Percentiles rank a stretch among this genome's conserved stretches.
Conservation (phyloP, 1,140 invertebrate species). For the Drosophila lacertosa region DNA sequence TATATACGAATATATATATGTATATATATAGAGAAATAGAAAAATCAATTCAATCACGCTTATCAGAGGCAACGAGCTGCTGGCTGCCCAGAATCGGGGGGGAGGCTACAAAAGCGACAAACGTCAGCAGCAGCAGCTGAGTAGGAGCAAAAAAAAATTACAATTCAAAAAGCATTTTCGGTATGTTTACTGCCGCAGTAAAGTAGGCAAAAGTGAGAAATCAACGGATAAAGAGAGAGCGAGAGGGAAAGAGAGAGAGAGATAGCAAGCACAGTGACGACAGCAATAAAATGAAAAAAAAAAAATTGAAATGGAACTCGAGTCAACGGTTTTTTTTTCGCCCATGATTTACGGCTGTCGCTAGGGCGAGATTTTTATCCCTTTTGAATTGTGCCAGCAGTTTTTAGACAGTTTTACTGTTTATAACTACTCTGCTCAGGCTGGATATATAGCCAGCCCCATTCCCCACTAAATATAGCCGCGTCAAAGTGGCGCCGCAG, state of each 20-base stretch:
- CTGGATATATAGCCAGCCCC: constrained; percentile 7
- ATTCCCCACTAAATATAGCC: no score
- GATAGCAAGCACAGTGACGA: constrained; percentile 15
- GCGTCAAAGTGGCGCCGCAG: constrained; percentile 65
- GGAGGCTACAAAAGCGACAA: constrained; percentile 53
- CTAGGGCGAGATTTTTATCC: constrained; percentile 63
- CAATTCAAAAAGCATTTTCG: constrained; percentile 80
- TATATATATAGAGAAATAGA: constrained; percentile 11
- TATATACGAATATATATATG: constrained; percentile 10
- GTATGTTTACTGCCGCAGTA: constrained; percentile 75
- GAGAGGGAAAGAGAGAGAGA: constrained; percentile 1
- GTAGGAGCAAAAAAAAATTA: constrained; percentile 58
- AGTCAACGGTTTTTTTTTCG: constrained; percentile 39
- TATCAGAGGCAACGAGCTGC: constrained; percentile 52
- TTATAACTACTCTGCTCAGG: constrained; percentile 68
- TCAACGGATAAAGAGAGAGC: background rate
- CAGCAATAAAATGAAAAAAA: no score
- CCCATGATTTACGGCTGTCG: constrained; percentile 41
- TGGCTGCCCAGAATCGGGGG: background rate
- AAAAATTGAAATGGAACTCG: constrained; percentile 47
- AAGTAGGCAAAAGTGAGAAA: constrained; percentile 53
- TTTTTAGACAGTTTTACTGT: constrained; percentile 78
- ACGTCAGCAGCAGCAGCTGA: constrained; percentile 64
- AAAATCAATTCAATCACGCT: constrained; percentile 81
- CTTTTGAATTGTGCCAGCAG: constrained; percentile 63